A percentile compares a stretch with the other conserved stretches of the same genome.
phyloP scores from a whole-genome alignment of 2,888 invertebrate species.

The Meloe dianella region DNA sequence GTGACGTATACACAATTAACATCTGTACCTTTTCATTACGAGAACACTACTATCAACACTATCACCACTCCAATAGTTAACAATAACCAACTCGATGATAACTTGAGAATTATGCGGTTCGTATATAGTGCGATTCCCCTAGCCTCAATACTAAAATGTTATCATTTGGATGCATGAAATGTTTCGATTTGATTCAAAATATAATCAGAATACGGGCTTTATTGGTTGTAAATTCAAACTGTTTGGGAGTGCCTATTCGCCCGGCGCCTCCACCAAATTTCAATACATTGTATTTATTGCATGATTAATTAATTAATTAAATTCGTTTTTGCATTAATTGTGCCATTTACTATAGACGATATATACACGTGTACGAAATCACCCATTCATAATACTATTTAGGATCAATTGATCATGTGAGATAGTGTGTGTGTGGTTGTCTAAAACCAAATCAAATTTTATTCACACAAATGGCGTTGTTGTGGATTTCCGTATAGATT shows the following conservation, averaged over 20 bases:
- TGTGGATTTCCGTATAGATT: slow-evolving; percentile 14
- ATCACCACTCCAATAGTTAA: background rate
- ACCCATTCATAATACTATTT: background rate
- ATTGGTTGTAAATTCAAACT: background rate
- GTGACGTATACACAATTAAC: slow-evolving; percentile 49
- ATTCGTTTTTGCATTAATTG: background rate
- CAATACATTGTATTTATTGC: background rate
- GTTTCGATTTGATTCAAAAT: background rate
- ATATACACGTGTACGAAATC: background rate
- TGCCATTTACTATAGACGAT: background rate
- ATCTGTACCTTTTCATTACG: slow-evolving; percentile 25
- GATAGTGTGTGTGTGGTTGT: too few relatives aligned
- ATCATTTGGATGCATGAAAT: background rate
- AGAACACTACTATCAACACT: background rate
- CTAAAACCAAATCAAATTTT: background rate
- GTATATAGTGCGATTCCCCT: background rate
- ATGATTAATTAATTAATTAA: background rate
- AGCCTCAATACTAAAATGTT: background rate
- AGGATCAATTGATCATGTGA: background rate
- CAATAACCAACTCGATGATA: background rate
- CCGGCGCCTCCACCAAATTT: slow-evolving; percentile 10
- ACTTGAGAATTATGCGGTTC: background rate
- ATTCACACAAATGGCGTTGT: background rate
- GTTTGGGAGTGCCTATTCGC: background rate
- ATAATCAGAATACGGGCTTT: background rate